Evolutionary conservation across 1,140 invertebrate species (phyloP).

Genomic region (Drosophila oshimai): DNA sequence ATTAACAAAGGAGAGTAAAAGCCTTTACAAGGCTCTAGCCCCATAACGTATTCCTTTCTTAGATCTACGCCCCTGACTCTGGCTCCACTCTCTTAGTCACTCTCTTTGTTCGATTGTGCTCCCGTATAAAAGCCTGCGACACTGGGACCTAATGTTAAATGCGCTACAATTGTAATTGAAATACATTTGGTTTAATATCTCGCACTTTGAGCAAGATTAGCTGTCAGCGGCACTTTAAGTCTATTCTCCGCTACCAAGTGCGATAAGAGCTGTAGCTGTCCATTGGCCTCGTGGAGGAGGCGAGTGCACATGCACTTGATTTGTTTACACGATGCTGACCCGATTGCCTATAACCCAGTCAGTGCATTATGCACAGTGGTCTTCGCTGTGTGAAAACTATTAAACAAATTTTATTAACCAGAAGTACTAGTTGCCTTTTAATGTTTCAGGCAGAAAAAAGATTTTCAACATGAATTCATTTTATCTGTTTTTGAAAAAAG

Average conservation of each 20-base stretch:
- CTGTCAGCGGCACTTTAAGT: constrained; percentile 42
- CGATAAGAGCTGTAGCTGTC: constrained; percentile 30
- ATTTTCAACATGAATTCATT: no score
- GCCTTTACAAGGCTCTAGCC: no score
- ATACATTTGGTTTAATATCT: constrained; percentile 36
- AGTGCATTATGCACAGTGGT: constrained; percentile 14
- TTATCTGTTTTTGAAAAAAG: no score
- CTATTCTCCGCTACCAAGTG: constrained; percentile 18
- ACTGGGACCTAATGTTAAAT: constrained; percentile 20
- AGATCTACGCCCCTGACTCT: background rate
- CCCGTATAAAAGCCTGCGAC: background rate
- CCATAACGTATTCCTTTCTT: no score
- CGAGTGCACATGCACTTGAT: constrained; percentile 39
- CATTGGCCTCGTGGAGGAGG: constrained; percentile 17
- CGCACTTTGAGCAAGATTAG: constrained; percentile 37
- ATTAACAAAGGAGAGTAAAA: no score
- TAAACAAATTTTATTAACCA: no score
- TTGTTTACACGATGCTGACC: constrained; percentile 35
- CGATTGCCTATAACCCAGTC: constrained; percentile 6
- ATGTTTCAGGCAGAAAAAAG: no score
- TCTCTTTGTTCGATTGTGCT: constrained; percentile 4
- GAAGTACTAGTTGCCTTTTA: no score
- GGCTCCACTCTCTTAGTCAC: background rate
- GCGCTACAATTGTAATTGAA: constrained; percentile 41
- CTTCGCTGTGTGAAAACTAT: no score